Conservation (phyloP, 2,797 vertebrate genomes). For the Champsocephalus esox region DNA sequence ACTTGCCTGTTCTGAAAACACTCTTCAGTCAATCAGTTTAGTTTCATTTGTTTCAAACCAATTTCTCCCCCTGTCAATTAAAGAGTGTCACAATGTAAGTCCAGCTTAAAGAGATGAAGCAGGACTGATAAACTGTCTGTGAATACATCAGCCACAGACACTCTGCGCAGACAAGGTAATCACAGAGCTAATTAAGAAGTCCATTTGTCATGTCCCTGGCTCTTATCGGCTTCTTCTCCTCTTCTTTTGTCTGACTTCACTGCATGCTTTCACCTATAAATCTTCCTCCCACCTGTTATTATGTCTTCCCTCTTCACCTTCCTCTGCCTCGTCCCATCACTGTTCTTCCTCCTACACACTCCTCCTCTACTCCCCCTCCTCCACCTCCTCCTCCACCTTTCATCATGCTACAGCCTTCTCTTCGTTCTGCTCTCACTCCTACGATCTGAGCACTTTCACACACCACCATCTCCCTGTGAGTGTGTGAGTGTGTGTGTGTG, state of each 20-base stretch:
- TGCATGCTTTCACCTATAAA: constrained; percentile 53
- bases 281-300: constrained; percentile 70
- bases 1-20: constrained; percentile 2
- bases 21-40: neutral
- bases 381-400: constrained; percentile 43
- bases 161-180: constrained; percentile 40
- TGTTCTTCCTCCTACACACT: constrained; percentile 67
- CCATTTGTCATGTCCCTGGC: constrained; percentile 42
- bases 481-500: constrained; percentile 27
- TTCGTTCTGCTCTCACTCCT: constrained; percentile 60
- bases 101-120: constrained; percentile 31
- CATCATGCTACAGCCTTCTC: constrained; percentile 64
- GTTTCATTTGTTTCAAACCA: constrained; percentile 12
- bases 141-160: constrained; percentile 36
- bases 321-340: constrained; percentile 57
- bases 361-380: constrained; percentile 39
- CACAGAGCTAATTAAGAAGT: constrained; percentile 44
- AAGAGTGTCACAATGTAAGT: constrained; percentile 25
- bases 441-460: constrained; percentile 72
- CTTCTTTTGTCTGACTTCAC: constrained; percentile 59
- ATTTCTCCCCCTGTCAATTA: neutral
- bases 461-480: constrained; percentile 49
- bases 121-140: constrained; percentile 33
- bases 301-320: constrained; percentile 63
- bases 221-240: constrained; percentile 45